Conservation (phyloP, 23 tunicate genomes). For the Pegea sp. region DNA sequence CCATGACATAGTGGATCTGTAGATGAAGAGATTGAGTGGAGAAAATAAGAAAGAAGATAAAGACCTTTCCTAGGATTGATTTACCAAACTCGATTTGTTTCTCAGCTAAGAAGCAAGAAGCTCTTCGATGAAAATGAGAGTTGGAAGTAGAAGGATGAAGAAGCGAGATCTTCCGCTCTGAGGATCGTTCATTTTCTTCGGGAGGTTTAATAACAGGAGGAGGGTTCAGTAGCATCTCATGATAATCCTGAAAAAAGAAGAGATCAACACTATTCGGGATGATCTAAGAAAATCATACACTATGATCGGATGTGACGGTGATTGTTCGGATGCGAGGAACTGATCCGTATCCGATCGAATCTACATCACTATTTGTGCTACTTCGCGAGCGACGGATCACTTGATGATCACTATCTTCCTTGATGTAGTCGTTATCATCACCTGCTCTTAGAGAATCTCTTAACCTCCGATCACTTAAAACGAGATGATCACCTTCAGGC, state of each 20-base stretch:
- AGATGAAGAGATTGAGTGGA: neutral
- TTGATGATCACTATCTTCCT: neutral
- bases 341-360: slow-evolving; percentile 54
- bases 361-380: slow-evolving; percentile 5
- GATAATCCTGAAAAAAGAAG: slow-evolving; percentile 16
- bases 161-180: too few species aligned
- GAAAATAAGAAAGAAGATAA: neutral
- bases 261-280: neutral
- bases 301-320: slow-evolving; percentile 76
- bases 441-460: slow-evolving; percentile 3
- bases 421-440: neutral
- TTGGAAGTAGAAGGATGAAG: too few species aligned
- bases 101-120: slow-evolving; percentile 46
- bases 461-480: slow-evolving; percentile 1
- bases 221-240: slow-evolving; percentile 6
- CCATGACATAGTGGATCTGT: slow-evolving; percentile 82
- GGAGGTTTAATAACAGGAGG: neutral
- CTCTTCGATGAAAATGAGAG: slow-evolving; percentile 29
- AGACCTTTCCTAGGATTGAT: slow-evolving; percentile 77
- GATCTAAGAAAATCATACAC: neutral
- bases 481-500: slow-evolving; percentile 34
- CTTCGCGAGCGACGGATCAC: slow-evolving; percentile 2
- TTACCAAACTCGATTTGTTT: slow-evolving; percentile 49
- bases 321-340: slow-evolving; percentile 48
- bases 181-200: too few species aligned